Percentiles rank a stretch among this genome's conserved stretches.
These are phyloP conservation scores for Homarus gammarus DNA, from an alignment of 2,888 invertebrate species.

Conservation along the genomic window DNA sequence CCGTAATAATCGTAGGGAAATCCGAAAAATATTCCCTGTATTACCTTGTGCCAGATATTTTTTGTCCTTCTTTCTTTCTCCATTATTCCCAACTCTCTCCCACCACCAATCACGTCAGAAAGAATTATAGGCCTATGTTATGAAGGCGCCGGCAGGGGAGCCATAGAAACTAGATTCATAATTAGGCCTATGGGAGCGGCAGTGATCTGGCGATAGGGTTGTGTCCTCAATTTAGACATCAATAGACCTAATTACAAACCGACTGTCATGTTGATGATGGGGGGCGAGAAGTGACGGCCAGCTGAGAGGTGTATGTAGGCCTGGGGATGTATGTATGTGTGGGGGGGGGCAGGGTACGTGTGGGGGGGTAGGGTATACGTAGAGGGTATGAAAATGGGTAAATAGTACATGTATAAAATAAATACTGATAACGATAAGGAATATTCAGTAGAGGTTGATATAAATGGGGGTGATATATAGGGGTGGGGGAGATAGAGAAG, in stretches of 20 bases:
- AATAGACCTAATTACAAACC: conserved; percentile 69
- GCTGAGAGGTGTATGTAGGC: no score
- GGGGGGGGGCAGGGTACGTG: background rate
- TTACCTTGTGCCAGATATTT: background rate
- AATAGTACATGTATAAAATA: no score
- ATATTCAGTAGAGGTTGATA: no score
- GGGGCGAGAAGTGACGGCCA: background rate
- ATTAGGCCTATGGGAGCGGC: conserved; percentile 68
- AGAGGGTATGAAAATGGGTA: background rate
- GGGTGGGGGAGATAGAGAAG: background rate
- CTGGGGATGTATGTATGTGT: no score
- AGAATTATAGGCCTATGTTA: conserved; percentile 33
- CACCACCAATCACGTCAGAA: background rate
- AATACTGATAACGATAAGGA: no score
- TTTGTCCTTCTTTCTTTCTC: background rate
- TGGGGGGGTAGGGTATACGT: background rate
- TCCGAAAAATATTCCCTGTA: background rate
- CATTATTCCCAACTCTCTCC: background rate
- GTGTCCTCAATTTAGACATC: conserved; percentile 68
- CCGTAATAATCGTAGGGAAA: background rate
- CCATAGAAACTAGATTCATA: conserved; percentile 46
- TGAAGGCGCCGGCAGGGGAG: conserved; percentile 51
- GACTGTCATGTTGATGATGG: conserved; percentile 59
- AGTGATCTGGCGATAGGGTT: conserved; percentile 64
- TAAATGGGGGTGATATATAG: conserved; percentile 6